phyloP scores from a whole-genome alignment of 2,888 invertebrate genomes.

The Macropis europaea region DNA sequence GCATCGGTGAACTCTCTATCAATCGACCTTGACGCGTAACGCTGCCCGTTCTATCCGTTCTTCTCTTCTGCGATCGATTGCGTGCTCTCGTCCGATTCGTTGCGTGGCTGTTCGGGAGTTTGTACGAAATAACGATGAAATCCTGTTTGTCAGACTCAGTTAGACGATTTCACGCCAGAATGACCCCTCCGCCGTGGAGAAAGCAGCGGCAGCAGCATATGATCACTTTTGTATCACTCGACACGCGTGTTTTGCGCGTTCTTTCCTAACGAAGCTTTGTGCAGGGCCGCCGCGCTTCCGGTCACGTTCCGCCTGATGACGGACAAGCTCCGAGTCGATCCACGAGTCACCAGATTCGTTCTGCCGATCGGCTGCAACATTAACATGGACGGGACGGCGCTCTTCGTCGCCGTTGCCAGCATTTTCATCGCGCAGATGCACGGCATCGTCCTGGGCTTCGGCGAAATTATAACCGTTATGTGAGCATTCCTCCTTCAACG shows the following conservation, averaged over 20 bases:
- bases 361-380: conserved; percentile 95
- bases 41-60: not conserved
- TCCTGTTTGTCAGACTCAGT: not conserved
- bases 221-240: conserved; percentile 27
- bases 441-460: conserved; percentile 88
- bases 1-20: conserved; percentile 21
- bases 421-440: conserved; percentile 95
- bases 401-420: conserved; percentile 93
- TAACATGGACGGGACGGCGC: conserved; percentile 95
- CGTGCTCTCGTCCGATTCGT: conserved; percentile 15
- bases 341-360: conserved; percentile 92
- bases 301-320: conserved; percentile 93
- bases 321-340: conserved; percentile 89
- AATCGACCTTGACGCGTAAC: conserved; percentile 15
- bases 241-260: conserved; percentile 26
- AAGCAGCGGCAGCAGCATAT: conserved; percentile 43
- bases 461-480: conserved; percentile 93
- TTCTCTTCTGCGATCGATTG: conserved; percentile 17
- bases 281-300: conserved; percentile 90
- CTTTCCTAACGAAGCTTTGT: conserved; percentile 73
- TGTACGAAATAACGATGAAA: not conserved
- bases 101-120: conserved; percentile 15
- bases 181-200: conserved; percentile 59
- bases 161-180: conserved; percentile 61
- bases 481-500: conserved; percentile 79